Conservation (phyloP, 2,888 invertebrate species). For the Eurois occulta region DNA sequence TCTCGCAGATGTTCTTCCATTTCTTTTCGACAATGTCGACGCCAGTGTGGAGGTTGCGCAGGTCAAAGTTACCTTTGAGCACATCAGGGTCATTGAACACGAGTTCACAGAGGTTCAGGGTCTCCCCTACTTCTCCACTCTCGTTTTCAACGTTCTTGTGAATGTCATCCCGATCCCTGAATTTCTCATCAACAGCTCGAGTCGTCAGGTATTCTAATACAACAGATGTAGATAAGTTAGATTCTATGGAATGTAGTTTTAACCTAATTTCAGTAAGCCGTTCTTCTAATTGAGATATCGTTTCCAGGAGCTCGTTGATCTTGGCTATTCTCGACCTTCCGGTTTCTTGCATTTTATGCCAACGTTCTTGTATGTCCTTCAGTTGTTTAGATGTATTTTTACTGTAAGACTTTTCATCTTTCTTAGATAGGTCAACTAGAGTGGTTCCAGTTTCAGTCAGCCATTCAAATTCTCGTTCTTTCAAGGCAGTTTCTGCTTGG, state of each 20-base stretch:
- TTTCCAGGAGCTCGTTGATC: constrained; percentile 93
- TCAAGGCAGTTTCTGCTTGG: constrained; percentile 93
- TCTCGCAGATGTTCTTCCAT: constrained; percentile 94
- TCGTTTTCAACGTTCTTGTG: constrained; percentile 94
- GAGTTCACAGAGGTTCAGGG: constrained; percentile 94
- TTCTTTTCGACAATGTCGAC: constrained; percentile 94
- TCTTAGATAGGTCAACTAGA: constrained; percentile 91
- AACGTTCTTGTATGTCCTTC: constrained; percentile 91
- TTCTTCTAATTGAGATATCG: constrained; percentile 93
- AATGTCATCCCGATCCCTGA: constrained; percentile 93
- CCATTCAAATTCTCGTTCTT: constrained; percentile 95
- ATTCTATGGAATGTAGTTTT: constrained; percentile 94
- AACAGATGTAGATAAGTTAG: constrained; percentile 92
- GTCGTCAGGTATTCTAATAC: constrained; percentile 92
- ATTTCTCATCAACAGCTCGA: constrained; percentile 92
- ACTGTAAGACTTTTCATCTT: constrained; percentile 90
- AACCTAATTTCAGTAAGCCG: constrained; percentile 93
- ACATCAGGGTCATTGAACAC: constrained; percentile 94
- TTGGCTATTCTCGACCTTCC: constrained; percentile 93
- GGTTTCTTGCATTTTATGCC: constrained; percentile 92
- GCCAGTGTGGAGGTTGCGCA: constrained; percentile 92
- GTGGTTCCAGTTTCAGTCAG: constrained; percentile 92
- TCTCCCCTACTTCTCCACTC: constrained; percentile 94
- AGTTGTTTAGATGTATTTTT: constrained; percentile 90
- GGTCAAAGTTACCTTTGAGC: constrained; percentile 93